These are phyloP conservation scores for Caenorhabditis japonica DNA, from an alignment of 2,888 invertebrate species.

Conservation along the genomic window DNA sequence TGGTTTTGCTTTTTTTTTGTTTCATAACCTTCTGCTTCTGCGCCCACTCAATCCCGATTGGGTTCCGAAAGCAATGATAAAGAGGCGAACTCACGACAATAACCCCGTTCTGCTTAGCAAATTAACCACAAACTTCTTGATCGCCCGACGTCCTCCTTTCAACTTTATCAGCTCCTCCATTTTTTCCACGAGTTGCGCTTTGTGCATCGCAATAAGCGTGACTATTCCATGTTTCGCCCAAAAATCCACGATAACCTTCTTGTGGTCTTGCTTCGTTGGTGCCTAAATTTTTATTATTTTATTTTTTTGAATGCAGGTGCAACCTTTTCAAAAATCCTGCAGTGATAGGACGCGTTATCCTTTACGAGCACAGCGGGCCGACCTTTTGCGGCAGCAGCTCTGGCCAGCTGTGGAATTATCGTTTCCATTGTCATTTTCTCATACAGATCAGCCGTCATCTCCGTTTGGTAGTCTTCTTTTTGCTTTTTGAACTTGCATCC, in stretches of 20 bases:
- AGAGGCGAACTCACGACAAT: slow-evolving; percentile 9
- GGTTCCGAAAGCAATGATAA: slow-evolving; percentile 27
- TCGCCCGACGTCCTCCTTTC: neutral
- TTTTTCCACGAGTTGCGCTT: neutral
- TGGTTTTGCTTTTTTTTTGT: no score
- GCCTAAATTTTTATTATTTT: no score
- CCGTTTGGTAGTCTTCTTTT: slow-evolving; percentile 29
- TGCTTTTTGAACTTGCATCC: no score
- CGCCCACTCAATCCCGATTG: slow-evolving; percentile 22
- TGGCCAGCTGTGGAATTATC: neutral
- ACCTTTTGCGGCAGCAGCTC: neutral
- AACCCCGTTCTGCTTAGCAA: neutral
- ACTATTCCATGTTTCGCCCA: no score
- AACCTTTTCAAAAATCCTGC: neutral
- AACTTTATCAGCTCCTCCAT: neutral
- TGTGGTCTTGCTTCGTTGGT: no score
- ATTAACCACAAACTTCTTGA: neutral
- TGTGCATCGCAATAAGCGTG: neutral
- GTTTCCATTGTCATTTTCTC: neutral
- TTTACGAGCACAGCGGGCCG: slow-evolving; percentile 8
- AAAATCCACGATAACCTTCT: no score
- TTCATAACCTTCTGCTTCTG: neutral
- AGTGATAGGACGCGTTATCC: slow-evolving; percentile 31
- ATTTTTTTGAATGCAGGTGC: no score
- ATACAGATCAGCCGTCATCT: slow-evolving; percentile 8